Conservation (phyloP, 2,113 vertebrate species). For the Asarcornis scutulata region DNA sequence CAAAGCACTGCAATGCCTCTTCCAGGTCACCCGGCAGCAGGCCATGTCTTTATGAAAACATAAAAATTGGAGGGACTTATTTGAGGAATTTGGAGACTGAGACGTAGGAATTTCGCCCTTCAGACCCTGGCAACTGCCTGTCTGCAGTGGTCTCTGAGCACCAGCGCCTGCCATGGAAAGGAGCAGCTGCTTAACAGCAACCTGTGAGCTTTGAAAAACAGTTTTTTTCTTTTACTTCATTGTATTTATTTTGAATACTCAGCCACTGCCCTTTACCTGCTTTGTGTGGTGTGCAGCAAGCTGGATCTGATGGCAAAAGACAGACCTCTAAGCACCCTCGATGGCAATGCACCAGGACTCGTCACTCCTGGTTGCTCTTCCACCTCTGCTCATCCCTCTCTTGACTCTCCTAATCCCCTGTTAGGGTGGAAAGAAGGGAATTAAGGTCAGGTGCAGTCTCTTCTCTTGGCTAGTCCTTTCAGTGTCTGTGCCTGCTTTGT, state of each 20-base stretch:
- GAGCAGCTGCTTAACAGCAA: conserved; percentile 23
- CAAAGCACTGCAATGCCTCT: conserved; percentile 63
- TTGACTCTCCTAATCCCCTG: neutral
- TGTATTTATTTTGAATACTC: neutral
- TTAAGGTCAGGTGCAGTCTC: neutral
- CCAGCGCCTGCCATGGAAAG: neutral
- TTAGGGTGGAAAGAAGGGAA: neutral
- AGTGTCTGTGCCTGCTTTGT: neutral
- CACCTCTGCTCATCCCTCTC: neutral
- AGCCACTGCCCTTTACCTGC: neutral
- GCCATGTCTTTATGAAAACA: conserved; percentile 73
- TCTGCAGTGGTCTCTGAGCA: conserved; percentile 55
- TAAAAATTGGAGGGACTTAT: conserved; percentile 71
- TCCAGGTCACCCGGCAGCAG: conserved; percentile 71
- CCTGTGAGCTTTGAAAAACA: conserved; percentile 19
- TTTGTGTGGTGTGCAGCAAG: neutral
- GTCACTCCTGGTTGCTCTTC: neutral
- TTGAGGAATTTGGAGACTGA: conserved; percentile 69
- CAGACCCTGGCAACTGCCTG: conserved; percentile 64
- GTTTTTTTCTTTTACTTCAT: neutral
- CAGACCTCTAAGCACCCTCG: neutral
- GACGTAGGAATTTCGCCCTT: conserved; percentile 62
- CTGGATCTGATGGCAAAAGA: neutral
- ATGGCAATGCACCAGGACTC: neutral
- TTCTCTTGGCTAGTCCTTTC: neutral